Percentiles rank a stretch among this genome's conserved stretches.
Evolutionary conservation across 2,797 vertebrate genomes (phyloP).

Genomic region (Pteropus rufus): DNA sequence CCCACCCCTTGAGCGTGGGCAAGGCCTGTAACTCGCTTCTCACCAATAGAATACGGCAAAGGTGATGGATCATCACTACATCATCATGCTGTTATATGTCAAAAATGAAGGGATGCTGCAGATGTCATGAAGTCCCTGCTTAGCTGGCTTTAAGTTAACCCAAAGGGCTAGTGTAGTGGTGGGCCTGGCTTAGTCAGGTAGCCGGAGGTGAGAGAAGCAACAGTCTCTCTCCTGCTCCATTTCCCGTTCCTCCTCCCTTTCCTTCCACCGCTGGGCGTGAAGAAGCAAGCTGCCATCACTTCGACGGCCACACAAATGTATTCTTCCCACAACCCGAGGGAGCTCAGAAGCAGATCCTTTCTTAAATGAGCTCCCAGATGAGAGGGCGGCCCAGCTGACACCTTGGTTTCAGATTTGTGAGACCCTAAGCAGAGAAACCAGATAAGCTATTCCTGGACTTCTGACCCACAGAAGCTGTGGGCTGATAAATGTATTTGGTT

Average conservation of each 20-base stretch:
- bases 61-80: neutral
- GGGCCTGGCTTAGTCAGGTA: neutral
- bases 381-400: neutral
- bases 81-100: neutral
- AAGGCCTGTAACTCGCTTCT: neutral
- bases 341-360: neutral
- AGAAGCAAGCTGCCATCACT: neutral
- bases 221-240: neutral
- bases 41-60: neutral
- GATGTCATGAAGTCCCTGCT: neutral
- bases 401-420: neutral
- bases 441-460: neutral
- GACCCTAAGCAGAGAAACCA: neutral
- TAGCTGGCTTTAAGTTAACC: neutral
- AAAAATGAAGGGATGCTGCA: neutral
- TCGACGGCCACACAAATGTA: neutral
- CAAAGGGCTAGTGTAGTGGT: neutral
- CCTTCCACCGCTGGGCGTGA: neutral
- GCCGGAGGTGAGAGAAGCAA: neutral
- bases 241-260: no score
- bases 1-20: neutral
- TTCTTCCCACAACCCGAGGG: neutral
- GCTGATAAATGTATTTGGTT: neutral
- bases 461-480: neutral
- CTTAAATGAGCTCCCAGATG: neutral